Evolutionary conservation across 2,797 vertebrate genomes (phyloP), one percentile per base, ranked within the genome.

Genomic region (Urosaurus nigricauda): DNA sequence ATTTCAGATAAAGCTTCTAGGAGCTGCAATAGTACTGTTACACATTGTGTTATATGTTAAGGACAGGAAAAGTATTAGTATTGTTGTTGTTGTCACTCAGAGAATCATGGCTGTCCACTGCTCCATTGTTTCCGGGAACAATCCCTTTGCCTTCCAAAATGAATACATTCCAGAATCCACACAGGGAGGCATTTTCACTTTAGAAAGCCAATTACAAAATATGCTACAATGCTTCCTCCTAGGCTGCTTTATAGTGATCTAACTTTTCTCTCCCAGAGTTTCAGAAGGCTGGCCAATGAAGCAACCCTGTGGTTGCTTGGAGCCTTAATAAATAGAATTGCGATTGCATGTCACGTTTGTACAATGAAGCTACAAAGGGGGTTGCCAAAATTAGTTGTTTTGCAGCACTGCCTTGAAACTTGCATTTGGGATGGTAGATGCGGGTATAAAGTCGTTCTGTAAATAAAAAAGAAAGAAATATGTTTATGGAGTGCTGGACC

Each of bases 181-280:
- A 12, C 8, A 19, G 47, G 35, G 53, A 32, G 79, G 35, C 40
- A 74, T 75, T 89, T 86, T 75, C 51, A 47, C 56, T 75, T 51
- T 75, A 32, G 78, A 81, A 89, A 85, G 60, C 51, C 68, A 63
- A 74, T 37, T 89, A 60, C 32, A 63, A 40, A 60, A 80, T 60
- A 47, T 5, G 8, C 13, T 35, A 24, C 32, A 73, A 63, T 5
- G 17, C 40, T 74, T 71, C 68, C 70, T 89, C n/a, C 74, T 29
- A 78, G 47, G 35, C 40, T 79, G 65, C 35, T n/a, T 79, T 58
- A 56, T 9, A 47, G 40, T 47, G 13, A 26, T 12, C 80, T 47
- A 87, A 68, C 43, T 35, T 43, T 71, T 87, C 35, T 80, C 51
- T 37, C 26, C 78, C 29, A 21, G 26, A 73, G 26, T 81, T 74